Percentiles rank a stretch among this genome's conserved stretches.
Evolutionary conservation across 2,888 invertebrate species (phyloP).

Genomic region (Mellilla xanthometata): DNA sequence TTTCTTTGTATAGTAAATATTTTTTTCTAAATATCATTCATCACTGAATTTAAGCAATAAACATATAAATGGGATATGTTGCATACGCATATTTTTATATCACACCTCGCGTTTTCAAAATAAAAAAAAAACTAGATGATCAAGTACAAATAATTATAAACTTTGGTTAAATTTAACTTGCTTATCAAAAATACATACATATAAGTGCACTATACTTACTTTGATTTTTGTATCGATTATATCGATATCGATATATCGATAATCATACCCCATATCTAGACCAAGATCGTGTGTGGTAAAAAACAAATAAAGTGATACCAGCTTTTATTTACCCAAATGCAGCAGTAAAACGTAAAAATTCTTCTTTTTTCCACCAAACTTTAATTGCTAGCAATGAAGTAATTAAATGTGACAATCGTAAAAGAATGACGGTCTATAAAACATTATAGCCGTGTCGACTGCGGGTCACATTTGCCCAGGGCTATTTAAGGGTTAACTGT

Average conservation of each 20-base stretch:
- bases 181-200: no score
- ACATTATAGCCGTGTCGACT: slow-evolving; percentile 65
- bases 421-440: slow-evolving; percentile 71
- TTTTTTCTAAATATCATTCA: no score
- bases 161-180: no score
- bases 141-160: no score
- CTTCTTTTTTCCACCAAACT: slow-evolving; percentile 69
- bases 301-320: slow-evolving; percentile 66
- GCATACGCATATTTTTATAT: no score
- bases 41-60: no score
- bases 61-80: no score
- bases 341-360: slow-evolving; percentile 75
- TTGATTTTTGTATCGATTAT: no score
- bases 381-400: slow-evolving; percentile 81
- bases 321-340: slow-evolving; percentile 79
- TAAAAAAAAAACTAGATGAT: no score
- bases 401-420: slow-evolving; percentile 82
- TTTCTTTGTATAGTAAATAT: no score
- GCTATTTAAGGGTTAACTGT: slow-evolving; percentile 12
- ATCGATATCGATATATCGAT: background rate
- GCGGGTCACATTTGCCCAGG: slow-evolving; percentile 46
- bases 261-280: slow-evolving; percentile 52
- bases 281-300: slow-evolving; percentile 77
- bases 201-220: no score
- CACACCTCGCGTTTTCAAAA: no score